Evolutionary conservation across 2,888 invertebrate genomes (phyloP).

Genomic region (Galeruca laticollis): DNA sequence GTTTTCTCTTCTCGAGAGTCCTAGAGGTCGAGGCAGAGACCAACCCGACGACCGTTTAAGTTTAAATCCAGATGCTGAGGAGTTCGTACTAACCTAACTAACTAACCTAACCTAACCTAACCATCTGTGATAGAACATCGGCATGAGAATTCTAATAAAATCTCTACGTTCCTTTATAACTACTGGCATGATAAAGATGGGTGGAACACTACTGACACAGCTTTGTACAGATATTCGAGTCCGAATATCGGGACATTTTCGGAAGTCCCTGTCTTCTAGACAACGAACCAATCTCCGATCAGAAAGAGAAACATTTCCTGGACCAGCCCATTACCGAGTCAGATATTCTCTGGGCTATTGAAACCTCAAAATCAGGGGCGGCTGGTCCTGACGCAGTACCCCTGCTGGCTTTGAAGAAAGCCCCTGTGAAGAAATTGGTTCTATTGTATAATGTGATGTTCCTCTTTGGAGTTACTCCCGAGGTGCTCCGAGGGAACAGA

Average conservation of each 20-base stretch:
- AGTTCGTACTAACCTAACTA: no score
- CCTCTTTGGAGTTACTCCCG: neutral
- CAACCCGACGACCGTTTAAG: no score
- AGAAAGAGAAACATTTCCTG: neutral
- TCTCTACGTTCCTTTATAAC: no score
- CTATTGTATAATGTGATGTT: slow-evolving; percentile 2
- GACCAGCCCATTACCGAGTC: neutral
- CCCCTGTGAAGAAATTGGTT: neutral
- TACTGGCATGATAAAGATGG: no score
- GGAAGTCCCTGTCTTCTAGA: neutral
- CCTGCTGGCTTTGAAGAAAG: neutral
- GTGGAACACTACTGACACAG: no score
- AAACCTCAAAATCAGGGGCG: neutral
- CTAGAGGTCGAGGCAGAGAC: no score
- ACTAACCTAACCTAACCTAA: no score
- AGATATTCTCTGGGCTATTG: neutral
- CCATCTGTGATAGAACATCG: no score
- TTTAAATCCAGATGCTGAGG: no score
- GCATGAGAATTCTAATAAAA: no score
- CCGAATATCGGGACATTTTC: neutral
- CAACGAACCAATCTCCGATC: neutral
- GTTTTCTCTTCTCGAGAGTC: no score
- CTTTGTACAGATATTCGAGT: neutral
- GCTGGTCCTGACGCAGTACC: neutral
- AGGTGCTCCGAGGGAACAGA: no score